Evolutionary conservation across 1,140 invertebrate genomes (phyloP), one percentile per base, ranked within the genome.

Genomic region (Anastrepha obliqua): DNA sequence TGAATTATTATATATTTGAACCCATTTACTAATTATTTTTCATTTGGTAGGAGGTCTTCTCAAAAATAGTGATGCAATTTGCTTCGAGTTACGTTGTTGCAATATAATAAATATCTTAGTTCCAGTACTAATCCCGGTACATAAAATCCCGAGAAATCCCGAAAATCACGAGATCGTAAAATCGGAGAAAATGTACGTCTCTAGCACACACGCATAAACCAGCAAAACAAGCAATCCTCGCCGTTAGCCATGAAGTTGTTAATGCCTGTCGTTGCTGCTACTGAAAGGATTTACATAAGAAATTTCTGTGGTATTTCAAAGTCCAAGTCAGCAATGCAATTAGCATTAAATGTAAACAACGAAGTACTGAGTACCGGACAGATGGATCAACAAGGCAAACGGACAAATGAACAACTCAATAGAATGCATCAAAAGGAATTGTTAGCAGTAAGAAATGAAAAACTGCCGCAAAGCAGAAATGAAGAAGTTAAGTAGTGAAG

Each of bases 261-360:
- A 55, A 2, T 55, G 6, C 11, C 15, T 47, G 67, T 47, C 42
- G 39, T 74, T 74, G 67, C 67, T 74, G 42, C 15, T 13, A 74
- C 67, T 13, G 15, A 74, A 74, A 47, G 15, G 67, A 74, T 74
- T 74, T 74, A 74, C 67, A 74, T 74, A 74, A 47, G 42, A 44
- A 74, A 74, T 74, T 74, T 39, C 42, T 74, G 67, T 74, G 67
- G 67, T 47, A 74, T 74, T 74, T 74, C 67, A 74, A 74, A 74
- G 42, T 74, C 42, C 67, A 47, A 74, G 42, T 74, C 42, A 17
- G 42, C 17, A 11, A 74, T 74, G 67, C 67, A 74, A 74, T 74
- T 74, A 74, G 67, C 42, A 74, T 74, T 74, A 74, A 74, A 15
- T 42, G 29, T 42, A 74, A 74, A 74, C 67, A 74, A 74, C 67